Percentiles rank a stretch among this genome's conserved stretches.
Evolutionary conservation across 1,140 invertebrate genomes (phyloP).

Genomic region (Drosophila obscura): DNA sequence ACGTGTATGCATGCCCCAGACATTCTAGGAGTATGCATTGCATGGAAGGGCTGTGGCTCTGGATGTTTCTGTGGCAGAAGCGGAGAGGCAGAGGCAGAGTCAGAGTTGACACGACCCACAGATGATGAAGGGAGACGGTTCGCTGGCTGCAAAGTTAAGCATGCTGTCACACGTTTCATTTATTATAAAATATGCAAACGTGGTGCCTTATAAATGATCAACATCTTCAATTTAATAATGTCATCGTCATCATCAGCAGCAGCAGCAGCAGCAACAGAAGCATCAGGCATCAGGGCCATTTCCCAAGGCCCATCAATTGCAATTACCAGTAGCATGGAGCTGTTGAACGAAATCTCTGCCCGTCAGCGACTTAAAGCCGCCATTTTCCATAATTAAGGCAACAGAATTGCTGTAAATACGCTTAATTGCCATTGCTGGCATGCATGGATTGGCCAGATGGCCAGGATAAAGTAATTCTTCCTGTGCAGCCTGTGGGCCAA

Average conservation of each 20-base stretch:
- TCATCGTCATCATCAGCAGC: constrained; percentile 50
- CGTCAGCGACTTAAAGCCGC: constrained; percentile 14
- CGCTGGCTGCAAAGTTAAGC: constrained; percentile 64
- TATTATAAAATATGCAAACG: constrained; percentile 79
- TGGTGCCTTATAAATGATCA: constrained; percentile 63
- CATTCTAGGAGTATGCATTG: constrained; percentile 14
- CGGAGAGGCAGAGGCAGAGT: not conserved
- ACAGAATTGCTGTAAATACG: constrained; percentile 31
- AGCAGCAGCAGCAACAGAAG: constrained; percentile 10
- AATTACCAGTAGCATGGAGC: constrained; percentile 31
- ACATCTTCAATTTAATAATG: constrained; percentile 75
- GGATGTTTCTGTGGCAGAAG: not conserved
- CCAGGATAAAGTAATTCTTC: not conserved
- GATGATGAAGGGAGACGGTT: constrained; percentile 7
- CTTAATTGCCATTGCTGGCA: constrained; percentile 36
- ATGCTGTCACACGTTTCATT: constrained; percentile 81
- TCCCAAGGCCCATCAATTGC: constrained; percentile 43
- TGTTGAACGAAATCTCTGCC: constrained; percentile 33
- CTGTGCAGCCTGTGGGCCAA: not conserved
- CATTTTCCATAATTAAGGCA: constrained; percentile 64
- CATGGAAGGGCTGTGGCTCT: constrained; percentile 18
- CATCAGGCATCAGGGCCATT: constrained; percentile 29
- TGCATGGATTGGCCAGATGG: constrained; percentile 30
- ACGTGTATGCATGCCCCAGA: constrained; percentile 12
- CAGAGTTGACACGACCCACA: not conserved